Base-by-base conservation (phyloP, 2,888 invertebrate species). In the Quadroppia sp. region DNA sequence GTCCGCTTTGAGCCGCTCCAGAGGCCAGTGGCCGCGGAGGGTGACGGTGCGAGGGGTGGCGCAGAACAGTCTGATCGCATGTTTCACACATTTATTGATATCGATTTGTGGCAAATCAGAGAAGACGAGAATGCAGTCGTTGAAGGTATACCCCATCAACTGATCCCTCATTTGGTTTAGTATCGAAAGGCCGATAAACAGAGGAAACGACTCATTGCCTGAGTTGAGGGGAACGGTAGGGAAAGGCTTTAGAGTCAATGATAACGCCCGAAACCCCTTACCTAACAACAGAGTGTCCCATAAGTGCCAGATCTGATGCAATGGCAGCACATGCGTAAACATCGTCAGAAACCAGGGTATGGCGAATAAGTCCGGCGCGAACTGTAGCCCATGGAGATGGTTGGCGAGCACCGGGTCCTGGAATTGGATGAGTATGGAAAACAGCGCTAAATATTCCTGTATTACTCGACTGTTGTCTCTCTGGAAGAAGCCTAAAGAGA, bases 291-390 rank as follows among this genome's bases (percentile, higher is more conserved):
- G 85, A 32, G 94, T 94, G 83, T 99, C 99, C 99, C 99, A 99
- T 61, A 99, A 83, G 83, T 98, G 97, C 73, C 98, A 88, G 77
- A 99, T 94, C 85, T 98, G 98, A 83, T 97, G 94, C 25, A 99
- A 85, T 0, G 99, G 99, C 83, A 99, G 96, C 0, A 98, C 98
- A 84, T 99, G 97, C 92, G 84, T 53, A 85, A 86, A 98, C 92
- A 98, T 95, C 7, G 97, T 98, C 45, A 98, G 86, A 82, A 97
- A 98, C 98, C 98, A 99, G 0, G 98, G 97, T 82, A 99, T 98
- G 25, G 98, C 95, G 83, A 97, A 99, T 20, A 98, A 85, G 83
- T 99, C 97, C 0, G 99, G 97, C 76, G 85, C 93, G 82, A 99
- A 99, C 80, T 90, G 92, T 78, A 98, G 97, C 20, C 89, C 89